A percentile compares a stretch with the other conserved stretches of the same genome.
These are phyloP conservation scores for Molothrus ater DNA, from an alignment of 2,797 vertebrate genomes.

Conservation along the genomic window DNA sequence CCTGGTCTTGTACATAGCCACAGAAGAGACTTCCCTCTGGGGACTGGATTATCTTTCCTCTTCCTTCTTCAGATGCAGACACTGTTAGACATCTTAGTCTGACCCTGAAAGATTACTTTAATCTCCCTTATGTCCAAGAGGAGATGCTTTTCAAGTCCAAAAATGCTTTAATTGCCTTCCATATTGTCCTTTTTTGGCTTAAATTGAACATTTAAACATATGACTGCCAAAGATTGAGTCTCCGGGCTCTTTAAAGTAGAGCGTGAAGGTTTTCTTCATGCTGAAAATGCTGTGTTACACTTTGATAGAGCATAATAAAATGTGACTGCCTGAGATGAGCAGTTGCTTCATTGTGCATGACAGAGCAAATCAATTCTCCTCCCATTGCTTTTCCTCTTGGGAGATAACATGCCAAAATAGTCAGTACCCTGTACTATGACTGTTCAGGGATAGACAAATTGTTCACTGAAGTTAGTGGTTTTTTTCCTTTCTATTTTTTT, in stretches of 20 bases:
- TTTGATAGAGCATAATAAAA: constrained; percentile 31
- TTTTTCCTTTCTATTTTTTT: neutral
- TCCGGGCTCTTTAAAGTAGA: neutral
- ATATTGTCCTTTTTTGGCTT: neutral
- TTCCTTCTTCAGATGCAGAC: neutral
- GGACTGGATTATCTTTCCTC: neutral
- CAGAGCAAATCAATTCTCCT: constrained; percentile 59
- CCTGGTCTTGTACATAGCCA: neutral
- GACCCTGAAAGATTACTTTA: neutral
- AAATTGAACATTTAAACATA: neutral
- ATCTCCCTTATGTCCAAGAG: neutral
- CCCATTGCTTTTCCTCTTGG: constrained; percentile 45
- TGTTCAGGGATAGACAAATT: neutral
- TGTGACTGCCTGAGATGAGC: constrained; percentile 31
- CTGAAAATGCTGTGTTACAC: neutral
- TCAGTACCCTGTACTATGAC: neutral
- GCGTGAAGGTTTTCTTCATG: neutral
- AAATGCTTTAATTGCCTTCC: neutral
- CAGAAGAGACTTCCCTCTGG: neutral
- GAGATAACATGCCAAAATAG: constrained; percentile 21
- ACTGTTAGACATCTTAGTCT: neutral
- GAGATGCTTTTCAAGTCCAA: neutral
- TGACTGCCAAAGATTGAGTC: neutral
- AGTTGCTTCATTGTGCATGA: constrained; percentile 39
- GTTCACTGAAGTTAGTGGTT: neutral